phyloP scores from a whole-genome alignment of 2,888 invertebrate species.

The Drosophila acutilabella region DNA sequence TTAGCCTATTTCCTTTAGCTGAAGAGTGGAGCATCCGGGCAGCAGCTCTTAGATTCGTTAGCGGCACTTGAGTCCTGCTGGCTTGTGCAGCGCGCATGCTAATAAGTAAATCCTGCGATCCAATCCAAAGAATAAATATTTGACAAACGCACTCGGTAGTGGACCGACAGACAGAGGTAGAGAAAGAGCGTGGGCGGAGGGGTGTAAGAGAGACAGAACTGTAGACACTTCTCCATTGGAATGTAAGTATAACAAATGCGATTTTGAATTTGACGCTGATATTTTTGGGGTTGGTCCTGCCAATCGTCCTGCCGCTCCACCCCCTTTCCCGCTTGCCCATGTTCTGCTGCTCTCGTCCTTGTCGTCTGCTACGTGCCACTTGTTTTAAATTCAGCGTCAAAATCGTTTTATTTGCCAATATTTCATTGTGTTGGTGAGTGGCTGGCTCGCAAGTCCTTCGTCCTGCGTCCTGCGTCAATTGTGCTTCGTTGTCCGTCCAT shows the following conservation, averaged over 20 bases:
- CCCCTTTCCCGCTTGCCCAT: neutral
- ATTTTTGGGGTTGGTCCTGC: slow-evolving; percentile 40
- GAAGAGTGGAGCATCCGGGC: slow-evolving; percentile 59
- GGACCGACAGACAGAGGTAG: neutral
- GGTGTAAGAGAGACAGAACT: neutral
- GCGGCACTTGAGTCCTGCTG: slow-evolving; percentile 45
- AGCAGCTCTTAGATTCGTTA: slow-evolving; percentile 66
- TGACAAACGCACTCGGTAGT: slow-evolving; percentile 73
- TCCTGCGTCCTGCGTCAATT: neutral
- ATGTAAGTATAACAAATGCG: slow-evolving; percentile 80
- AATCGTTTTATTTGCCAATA: slow-evolving; percentile 84
- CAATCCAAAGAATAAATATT: slow-evolving; percentile 82
- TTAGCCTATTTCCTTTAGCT: slow-evolving; percentile 72
- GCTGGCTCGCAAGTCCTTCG: slow-evolving; percentile 40
- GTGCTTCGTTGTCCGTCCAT: slow-evolving; percentile 9
- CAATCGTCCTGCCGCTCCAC: slow-evolving; percentile 3
- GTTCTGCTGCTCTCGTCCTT: neutral
- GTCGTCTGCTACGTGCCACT: slow-evolving; percentile 74
- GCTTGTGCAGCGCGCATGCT: slow-evolving; percentile 70
- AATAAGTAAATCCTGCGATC: slow-evolving; percentile 81
- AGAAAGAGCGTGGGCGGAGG: too few species aligned
- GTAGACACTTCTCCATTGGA: slow-evolving; percentile 46
- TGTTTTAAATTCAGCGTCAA: slow-evolving; percentile 84
- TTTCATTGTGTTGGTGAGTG: slow-evolving; percentile 74
- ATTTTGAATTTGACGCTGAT: slow-evolving; percentile 71